phyloP scores from a whole-genome alignment of 64 coral and sea anemone species.

The Porites australiensis region DNA sequence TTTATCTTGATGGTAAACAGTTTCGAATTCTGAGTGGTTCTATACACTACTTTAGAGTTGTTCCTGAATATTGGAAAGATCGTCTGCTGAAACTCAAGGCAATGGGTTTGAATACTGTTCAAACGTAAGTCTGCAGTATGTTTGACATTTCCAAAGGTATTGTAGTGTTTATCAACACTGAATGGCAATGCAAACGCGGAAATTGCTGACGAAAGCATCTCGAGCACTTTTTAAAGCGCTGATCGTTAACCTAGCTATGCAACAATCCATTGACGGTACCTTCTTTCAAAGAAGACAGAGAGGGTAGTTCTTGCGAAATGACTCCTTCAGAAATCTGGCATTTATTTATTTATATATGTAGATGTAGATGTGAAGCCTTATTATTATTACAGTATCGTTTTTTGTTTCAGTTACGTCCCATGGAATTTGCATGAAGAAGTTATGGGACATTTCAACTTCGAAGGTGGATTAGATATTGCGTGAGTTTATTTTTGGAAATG shows the following conservation, averaged over 20 bases:
- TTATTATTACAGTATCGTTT: background rate
- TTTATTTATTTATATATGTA: too few species aligned
- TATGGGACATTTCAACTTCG: slow-evolving; percentile 17
- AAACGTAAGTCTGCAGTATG: slow-evolving; percentile 49
- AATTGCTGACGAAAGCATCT: too few species aligned
- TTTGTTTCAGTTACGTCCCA: slow-evolving; percentile 24
- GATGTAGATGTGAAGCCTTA: too few species aligned
- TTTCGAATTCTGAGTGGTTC: slow-evolving; percentile 72
- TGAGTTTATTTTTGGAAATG: background rate
- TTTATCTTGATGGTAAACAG: slow-evolving; percentile 50
- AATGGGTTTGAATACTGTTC: slow-evolving; percentile 85
- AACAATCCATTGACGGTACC: too few species aligned
- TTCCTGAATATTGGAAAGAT: slow-evolving; percentile 76
- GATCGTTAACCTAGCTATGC: too few species aligned
- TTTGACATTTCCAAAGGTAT: background rate
- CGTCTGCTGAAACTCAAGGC: slow-evolving; percentile 72
- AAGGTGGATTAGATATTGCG: background rate
- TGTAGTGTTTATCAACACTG: too few species aligned
- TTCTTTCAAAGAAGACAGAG: too few species aligned
- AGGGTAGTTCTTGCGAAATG: too few species aligned
- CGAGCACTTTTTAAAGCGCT: too few species aligned
- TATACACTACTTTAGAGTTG: slow-evolving; percentile 78
- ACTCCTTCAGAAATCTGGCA: too few species aligned
- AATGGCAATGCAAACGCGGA: too few species aligned
- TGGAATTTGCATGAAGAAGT: slow-evolving; percentile 74